Evolutionary conservation across 92 coral and sea anemone genomes (phyloP).

Genomic region (Zoanthus gigantus): DNA sequence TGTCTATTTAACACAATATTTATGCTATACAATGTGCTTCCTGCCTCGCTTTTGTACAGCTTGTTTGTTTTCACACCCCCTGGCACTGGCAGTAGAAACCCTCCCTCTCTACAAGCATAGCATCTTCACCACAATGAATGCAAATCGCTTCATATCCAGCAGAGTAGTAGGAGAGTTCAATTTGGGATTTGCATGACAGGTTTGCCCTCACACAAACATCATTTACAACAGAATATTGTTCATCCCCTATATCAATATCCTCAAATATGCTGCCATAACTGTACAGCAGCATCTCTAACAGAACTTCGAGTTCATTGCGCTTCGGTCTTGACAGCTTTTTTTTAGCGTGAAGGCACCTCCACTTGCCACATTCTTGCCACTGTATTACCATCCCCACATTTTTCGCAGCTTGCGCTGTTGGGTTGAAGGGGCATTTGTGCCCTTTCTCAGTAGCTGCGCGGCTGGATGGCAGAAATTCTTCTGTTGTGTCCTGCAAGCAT

Average conservation of each 20-base stretch:
- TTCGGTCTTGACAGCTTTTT: slow-evolving; percentile 10
- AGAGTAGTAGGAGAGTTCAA: slow-evolving; percentile 33
- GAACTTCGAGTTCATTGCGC: slow-evolving; percentile 7
- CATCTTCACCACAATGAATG: background rate
- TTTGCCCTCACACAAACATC: slow-evolving; percentile 30
- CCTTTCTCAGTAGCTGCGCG: slow-evolving; percentile 21
- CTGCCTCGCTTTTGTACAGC: background rate
- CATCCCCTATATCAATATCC: background rate
- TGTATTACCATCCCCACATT: slow-evolving; percentile 26
- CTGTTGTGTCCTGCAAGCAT: slow-evolving; percentile 16
- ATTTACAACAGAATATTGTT: background rate
- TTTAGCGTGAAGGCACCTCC: slow-evolving; percentile 40
- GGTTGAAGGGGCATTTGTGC: slow-evolving; percentile 25
- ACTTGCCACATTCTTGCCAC: slow-evolving; percentile 38
- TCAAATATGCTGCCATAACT: slow-evolving; percentile 40
- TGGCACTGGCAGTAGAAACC: background rate
- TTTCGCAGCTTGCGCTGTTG: slow-evolving; percentile 37
- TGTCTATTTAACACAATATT: no score
- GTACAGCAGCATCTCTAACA: slow-evolving; percentile 29
- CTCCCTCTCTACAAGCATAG: background rate
- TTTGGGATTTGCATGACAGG: slow-evolving; percentile 9
- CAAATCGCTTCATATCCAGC: slow-evolving; percentile 28
- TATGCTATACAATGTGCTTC: no score
- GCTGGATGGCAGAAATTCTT: slow-evolving; percentile 11
- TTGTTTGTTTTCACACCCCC: background rate